These are phyloP conservation scores for Thermophis baileyi DNA, from an alignment of 2,113 vertebrate genomes.

Conservation along the genomic window DNA sequence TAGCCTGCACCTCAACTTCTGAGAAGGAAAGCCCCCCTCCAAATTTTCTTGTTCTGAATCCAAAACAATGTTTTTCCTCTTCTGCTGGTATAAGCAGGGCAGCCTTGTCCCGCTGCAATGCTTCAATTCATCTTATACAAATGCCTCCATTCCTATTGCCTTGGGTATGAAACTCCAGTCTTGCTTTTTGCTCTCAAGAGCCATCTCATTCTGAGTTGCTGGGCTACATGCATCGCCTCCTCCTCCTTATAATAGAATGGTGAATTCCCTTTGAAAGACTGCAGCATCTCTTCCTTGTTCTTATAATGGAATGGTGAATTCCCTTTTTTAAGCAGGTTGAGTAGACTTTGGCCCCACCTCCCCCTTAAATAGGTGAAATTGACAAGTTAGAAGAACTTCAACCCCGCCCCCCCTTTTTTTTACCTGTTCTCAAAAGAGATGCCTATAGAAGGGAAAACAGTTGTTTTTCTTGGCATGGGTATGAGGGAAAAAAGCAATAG, in stretches of 20 bases:
- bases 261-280: background rate
- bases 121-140: background rate
- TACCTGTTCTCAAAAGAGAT: background rate
- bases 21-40: background rate
- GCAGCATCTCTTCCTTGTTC: no score
- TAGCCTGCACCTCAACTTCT: background rate
- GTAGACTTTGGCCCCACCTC: background rate
- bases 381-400: background rate
- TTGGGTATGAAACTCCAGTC: background rate
- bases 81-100: background rate
- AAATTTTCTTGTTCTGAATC: background rate
- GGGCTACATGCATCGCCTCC: background rate
- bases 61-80: background rate
- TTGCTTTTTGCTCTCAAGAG: background rate
- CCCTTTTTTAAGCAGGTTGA: background rate
- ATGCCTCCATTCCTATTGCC: background rate
- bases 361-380: background rate
- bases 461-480: background rate
- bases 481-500: background rate
- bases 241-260: background rate
- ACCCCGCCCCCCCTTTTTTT: background rate
- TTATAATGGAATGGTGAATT: background rate
- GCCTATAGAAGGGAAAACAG: background rate
- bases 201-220: background rate
- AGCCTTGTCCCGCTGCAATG: background rate